Evolutionary conservation across 2,888 invertebrate genomes (phyloP).

Genomic region (Trichopoda pennipes): DNA sequence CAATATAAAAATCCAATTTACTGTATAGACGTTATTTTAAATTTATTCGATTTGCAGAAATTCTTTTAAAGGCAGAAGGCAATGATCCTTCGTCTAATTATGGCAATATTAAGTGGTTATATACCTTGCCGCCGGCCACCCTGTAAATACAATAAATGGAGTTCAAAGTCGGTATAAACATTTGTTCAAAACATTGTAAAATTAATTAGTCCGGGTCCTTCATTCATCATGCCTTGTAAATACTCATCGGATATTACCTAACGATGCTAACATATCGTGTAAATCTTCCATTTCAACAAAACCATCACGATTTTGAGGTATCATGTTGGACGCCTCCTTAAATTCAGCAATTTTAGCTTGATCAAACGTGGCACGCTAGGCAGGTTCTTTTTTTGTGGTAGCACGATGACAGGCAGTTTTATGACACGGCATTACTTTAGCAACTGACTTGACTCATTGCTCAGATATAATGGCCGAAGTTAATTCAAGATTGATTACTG

Average conservation of each 20-base stretch:
- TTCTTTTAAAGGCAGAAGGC: too few species aligned
- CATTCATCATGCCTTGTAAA: slow-evolving; percentile 98
- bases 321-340: slow-evolving; percentile 99
- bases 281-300: slow-evolving; percentile 99
- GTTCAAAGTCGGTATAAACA: too few species aligned
- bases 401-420: slow-evolving; percentile 97
- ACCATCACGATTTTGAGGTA: slow-evolving; percentile 99
- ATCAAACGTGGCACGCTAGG: slow-evolving; percentile 99
- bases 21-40: too few species aligned
- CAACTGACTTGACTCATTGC: too few species aligned
- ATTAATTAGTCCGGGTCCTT: slow-evolving; percentile 99
- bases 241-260: slow-evolving; percentile 98
- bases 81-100: too few species aligned
- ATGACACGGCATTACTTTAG: slow-evolving; percentile 91
- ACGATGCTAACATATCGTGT: slow-evolving; percentile 98
- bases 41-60: too few species aligned
- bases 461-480: too few species aligned
- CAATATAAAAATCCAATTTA: too few species aligned
- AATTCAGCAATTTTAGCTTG: slow-evolving; percentile 99
- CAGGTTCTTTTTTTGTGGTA: slow-evolving; percentile 97
- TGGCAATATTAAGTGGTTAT: too few species aligned
- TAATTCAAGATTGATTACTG: too few species aligned
- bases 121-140: too few species aligned
- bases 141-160: too few species aligned
- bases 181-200: slow-evolving; percentile 99